Conservation (phyloP, 2,888 invertebrate species). For the Heteromurus nitidus region DNA sequence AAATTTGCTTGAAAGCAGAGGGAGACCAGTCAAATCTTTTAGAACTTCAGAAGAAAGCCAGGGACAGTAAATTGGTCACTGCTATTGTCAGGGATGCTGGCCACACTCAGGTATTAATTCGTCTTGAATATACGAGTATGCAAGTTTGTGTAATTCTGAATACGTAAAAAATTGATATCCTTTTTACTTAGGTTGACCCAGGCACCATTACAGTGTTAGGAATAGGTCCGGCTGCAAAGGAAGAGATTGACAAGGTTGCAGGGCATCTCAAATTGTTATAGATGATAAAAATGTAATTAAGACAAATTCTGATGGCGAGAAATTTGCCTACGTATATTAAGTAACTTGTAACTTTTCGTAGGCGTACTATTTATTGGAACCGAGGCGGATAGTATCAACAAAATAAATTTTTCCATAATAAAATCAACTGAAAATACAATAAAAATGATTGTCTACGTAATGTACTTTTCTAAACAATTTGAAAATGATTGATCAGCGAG, state of each 20-base stretch:
- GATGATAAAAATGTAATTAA: slow-evolving; percentile 73
- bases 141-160: background rate
- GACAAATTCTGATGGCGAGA: too few relatives aligned
- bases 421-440: slow-evolving; percentile 18
- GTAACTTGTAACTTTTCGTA: too few relatives aligned
- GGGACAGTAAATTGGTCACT: slow-evolving; percentile 82
- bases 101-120: slow-evolving; percentile 79
- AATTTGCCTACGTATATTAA: too few relatives aligned
- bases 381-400: too few relatives aligned
- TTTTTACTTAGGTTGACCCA: slow-evolving; percentile 82
- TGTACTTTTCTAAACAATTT: too few relatives aligned
- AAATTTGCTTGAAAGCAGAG: slow-evolving; percentile 86
- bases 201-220: slow-evolving; percentile 93
- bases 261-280: slow-evolving; percentile 91
- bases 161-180: background rate
- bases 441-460: slow-evolving; percentile 42
- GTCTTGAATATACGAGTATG: background rate
- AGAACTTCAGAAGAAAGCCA: slow-evolving; percentile 83
- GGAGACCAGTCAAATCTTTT: slow-evolving; percentile 86
- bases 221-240: slow-evolving; percentile 91
- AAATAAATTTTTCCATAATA: slow-evolving; percentile 9
- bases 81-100: slow-evolving; percentile 92
- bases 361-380: too few relatives aligned
- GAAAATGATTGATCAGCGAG: too few relatives aligned
- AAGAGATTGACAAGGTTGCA: slow-evolving; percentile 86